These are phyloP conservation scores for Drosophila stalkeri DNA, from an alignment of 2,888 invertebrate genomes.

Conservation along the genomic window DNA sequence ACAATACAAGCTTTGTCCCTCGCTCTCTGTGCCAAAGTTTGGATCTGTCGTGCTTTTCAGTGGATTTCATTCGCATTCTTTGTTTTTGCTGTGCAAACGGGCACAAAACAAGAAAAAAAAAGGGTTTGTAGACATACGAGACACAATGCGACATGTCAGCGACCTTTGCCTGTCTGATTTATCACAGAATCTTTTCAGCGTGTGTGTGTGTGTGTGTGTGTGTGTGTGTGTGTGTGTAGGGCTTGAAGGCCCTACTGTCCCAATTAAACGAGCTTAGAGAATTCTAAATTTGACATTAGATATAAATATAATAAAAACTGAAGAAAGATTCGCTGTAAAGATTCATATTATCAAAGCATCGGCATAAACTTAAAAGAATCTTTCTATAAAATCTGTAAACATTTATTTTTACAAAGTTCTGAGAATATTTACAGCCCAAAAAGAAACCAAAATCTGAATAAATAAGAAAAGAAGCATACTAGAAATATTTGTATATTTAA, in stretches of 20 bases:
- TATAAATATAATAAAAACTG: neutral
- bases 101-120: constrained; percentile 27
- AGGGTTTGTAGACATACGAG: constrained; percentile 39
- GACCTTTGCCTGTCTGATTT: constrained; percentile 63
- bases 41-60: constrained; percentile 31
- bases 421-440: neutral
- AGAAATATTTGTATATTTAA: neutral
- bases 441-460: neutral
- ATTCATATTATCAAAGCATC: neutral
- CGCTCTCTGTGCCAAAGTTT: constrained; percentile 24
- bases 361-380: neutral
- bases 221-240: neutral
- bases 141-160: constrained; percentile 68
- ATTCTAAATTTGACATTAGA: neutral
- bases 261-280: constrained; percentile 19
- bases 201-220: constrained; percentile 1
- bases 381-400: neutral
- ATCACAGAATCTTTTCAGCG: constrained; percentile 38
- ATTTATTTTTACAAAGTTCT: neutral
- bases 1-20: constrained; percentile 59
- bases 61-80: constrained; percentile 41
- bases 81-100: constrained; percentile 33
- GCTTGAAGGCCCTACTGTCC: constrained; percentile 38
- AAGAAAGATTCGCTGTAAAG: neutral
- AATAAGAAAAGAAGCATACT: no score